These are phyloP conservation scores for Auanema freiburgensis DNA, from an alignment of 2,888 invertebrate genomes.

Conservation along the genomic window DNA sequence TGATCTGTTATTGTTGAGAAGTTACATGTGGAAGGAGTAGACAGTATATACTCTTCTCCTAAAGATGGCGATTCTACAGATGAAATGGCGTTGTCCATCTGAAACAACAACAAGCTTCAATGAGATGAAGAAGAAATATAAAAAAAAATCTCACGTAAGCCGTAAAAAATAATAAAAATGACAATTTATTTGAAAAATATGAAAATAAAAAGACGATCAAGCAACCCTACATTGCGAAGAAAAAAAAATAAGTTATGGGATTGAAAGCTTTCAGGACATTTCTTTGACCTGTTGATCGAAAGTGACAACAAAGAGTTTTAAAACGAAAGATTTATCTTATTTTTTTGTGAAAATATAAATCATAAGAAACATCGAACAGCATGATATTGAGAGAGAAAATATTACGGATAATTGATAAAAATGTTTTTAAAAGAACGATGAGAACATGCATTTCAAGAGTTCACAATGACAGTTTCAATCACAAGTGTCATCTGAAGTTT, in stretches of 20 bases:
- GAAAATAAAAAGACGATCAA: background rate
- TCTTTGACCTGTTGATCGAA: background rate
- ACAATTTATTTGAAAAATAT: constrained; percentile 1
- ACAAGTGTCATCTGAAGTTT: too few species aligned
- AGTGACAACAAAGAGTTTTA: too few species aligned
- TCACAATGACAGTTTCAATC: too few species aligned
- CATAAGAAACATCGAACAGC: too few species aligned
- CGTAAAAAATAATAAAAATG: background rate
- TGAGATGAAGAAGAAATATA: too few species aligned
- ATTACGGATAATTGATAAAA: too few species aligned
- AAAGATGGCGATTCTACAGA: constrained; percentile 37
- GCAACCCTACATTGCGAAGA: background rate
- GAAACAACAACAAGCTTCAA: constrained; percentile 3
- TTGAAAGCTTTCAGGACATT: background rate
- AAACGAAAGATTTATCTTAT: constrained; percentile 2
- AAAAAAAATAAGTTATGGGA: background rate
- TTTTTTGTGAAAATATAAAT: too few species aligned
- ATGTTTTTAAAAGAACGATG: too few species aligned
- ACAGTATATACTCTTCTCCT: constrained; percentile 29
- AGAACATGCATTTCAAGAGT: too few species aligned
- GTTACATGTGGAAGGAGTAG: constrained; percentile 31
- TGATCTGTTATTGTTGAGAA: constrained; percentile 43
- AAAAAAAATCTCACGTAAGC: background rate
- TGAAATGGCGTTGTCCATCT: constrained; percentile 10
- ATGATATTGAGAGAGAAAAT: too few species aligned